These are phyloP conservation scores for Lepisosteus oculatus DNA, from an alignment of 2,113 vertebrate genomes.

Conservation along the genomic window DNA sequence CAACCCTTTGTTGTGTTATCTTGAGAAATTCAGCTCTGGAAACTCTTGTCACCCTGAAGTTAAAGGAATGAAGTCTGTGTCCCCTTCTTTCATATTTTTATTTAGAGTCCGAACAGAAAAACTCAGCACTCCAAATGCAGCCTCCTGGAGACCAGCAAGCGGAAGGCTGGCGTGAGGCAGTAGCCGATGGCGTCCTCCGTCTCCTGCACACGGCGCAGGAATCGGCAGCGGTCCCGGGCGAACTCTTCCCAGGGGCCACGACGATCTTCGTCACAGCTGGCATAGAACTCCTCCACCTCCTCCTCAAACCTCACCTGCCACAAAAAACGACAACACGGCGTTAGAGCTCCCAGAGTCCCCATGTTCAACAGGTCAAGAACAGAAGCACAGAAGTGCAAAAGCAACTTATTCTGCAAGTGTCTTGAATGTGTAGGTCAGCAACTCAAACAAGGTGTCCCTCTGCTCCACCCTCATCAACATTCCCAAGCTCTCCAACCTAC, in stretches of 20 bases:
- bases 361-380: too few relatives aligned
- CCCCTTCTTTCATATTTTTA: background rate
- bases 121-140: slow-evolving; percentile 27
- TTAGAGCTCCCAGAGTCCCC: too few relatives aligned
- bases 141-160: slow-evolving; percentile 51
- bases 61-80: background rate
- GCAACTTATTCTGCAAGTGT: too few relatives aligned
- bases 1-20: too few relatives aligned
- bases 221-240: slow-evolving; percentile 83
- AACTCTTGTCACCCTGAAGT: background rate
- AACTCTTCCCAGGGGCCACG: slow-evolving; percentile 91
- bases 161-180: slow-evolving; percentile 77
- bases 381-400: too few relatives aligned
- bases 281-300: slow-evolving; percentile 80
- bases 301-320: slow-evolving; percentile 86
- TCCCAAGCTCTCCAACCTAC: too few relatives aligned
- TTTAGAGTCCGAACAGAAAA: background rate
- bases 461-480: too few relatives aligned
- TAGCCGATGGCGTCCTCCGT: slow-evolving; percentile 78
- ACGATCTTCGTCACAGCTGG: slow-evolving; percentile 83
- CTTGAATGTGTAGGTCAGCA: too few relatives aligned
- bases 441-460: too few relatives aligned
- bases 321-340: too few relatives aligned
- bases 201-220: slow-evolving; percentile 84
- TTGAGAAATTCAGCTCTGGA: background rate